A percentile compares a stretch with the other conserved stretches of the same genome.
These are phyloP conservation scores for Paraescarpia echinospica DNA, from an alignment of 1,140 invertebrate species.

Conservation along the genomic window DNA sequence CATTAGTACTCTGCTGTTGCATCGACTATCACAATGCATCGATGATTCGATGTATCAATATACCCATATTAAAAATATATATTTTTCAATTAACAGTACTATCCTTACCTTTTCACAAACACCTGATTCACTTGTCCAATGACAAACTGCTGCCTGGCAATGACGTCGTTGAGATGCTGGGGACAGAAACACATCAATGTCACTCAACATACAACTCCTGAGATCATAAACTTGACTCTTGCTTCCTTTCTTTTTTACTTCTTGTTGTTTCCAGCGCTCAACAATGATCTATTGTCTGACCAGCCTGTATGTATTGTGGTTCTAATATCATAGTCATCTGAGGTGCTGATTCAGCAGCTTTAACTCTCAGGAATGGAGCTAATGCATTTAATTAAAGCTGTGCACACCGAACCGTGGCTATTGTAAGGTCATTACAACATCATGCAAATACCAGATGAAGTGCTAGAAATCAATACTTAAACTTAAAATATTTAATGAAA, in stretches of 20 bases:
- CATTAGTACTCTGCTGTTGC: too few species aligned
- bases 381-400: background rate
- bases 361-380: background rate
- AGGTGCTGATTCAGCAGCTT: too few species aligned
- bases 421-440: background rate
- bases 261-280: too few species aligned
- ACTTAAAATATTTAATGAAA: background rate
- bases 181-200: slow-evolving; percentile 12
- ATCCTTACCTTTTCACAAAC: slow-evolving; percentile 40
- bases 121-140: slow-evolving; percentile 38
- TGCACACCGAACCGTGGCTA: background rate
- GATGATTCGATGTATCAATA: background rate
- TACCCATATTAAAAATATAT: background rate
- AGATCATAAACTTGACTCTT: background rate
- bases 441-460: background rate
- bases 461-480: background rate
- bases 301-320: too few species aligned
- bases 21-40: too few species aligned
- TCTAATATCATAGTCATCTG: too few species aligned
- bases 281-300: too few species aligned
- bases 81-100: background rate
- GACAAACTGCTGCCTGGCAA: slow-evolving; percentile 35
- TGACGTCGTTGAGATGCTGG: slow-evolving; percentile 49
- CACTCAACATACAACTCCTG: background rate
- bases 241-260: too few species aligned